Percentiles rank a stretch among this genome's conserved stretches.
These are phyloP conservation scores for Gobio gobio DNA, from an alignment of 2,113 vertebrate genomes.

Conservation along the genomic window DNA sequence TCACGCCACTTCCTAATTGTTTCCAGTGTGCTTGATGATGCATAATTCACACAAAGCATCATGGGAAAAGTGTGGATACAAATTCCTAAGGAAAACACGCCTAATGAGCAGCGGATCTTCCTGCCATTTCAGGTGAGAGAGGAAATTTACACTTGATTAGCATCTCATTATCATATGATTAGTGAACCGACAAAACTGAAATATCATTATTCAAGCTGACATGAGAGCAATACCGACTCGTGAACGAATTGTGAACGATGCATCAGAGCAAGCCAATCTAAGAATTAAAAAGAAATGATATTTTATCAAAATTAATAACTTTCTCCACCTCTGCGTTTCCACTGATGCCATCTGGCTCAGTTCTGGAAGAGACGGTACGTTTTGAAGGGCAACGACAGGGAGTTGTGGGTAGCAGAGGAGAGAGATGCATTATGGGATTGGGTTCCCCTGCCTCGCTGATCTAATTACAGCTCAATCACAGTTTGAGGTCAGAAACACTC, in stretches of 20 bases:
- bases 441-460: not conserved
- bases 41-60: conserved; percentile 8
- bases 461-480: conserved; percentile 1
- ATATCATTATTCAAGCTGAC: not conserved
- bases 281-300: not conserved
- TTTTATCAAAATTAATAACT: not conserved
- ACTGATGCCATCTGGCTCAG: not conserved
- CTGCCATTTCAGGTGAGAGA: not conserved
- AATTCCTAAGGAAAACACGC: not conserved
- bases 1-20: not conserved
- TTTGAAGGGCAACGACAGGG: not conserved
- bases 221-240: not conserved
- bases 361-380: not conserved
- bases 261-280: not conserved
- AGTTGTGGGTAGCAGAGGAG: not conserved
- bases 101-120: not conserved
- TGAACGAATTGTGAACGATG: not conserved
- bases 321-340: not conserved
- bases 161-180: conserved; percentile 7
- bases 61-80: not conserved
- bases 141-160: not conserved
- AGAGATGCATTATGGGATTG: conserved; percentile 4
- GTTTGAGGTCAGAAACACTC: not conserved
- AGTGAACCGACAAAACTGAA: not conserved
- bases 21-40: not conserved